These are phyloP conservation scores for Fukomys damarensis DNA, from an alignment of 2,113 vertebrate species.

Conservation along the genomic window DNA sequence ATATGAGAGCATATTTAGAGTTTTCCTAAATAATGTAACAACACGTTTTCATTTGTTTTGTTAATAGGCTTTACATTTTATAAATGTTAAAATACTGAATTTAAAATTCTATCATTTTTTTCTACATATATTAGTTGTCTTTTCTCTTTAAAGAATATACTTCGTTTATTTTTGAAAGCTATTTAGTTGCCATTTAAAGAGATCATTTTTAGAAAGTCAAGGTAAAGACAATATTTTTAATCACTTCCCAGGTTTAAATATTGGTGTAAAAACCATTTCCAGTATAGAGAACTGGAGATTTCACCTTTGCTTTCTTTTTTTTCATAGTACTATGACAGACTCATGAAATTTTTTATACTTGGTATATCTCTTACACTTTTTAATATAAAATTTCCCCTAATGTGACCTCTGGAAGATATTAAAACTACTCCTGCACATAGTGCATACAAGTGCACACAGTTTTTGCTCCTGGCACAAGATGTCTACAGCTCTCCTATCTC, in stretches of 20 bases:
- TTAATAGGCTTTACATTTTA: background rate
- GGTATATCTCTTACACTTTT: background rate
- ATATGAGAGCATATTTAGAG: background rate
- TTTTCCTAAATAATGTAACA: conserved; percentile 25
- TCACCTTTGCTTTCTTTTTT: background rate
- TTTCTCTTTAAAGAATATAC: background rate
- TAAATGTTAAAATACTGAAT: background rate
- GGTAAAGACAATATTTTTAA: background rate
- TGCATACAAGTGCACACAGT: background rate
- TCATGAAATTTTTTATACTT: background rate
- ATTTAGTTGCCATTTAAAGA: background rate
- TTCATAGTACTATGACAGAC: background rate
- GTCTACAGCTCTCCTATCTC: background rate
- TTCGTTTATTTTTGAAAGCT: background rate
- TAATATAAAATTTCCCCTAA: background rate
- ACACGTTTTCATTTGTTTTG: background rate
- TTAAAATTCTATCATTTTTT: background rate
- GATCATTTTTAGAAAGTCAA: background rate
- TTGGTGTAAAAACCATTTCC: background rate
- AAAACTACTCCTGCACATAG: background rate
- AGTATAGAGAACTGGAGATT: background rate
- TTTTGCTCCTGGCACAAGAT: background rate
- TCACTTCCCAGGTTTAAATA: background rate
- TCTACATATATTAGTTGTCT: background rate
- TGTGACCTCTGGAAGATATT: background rate